Percentiles rank a stretch among this genome's conserved stretches.
These are phyloP conservation scores for Nestor notabilis DNA, from an alignment of 2,113 vertebrate genomes.

Conservation along the genomic window DNA sequence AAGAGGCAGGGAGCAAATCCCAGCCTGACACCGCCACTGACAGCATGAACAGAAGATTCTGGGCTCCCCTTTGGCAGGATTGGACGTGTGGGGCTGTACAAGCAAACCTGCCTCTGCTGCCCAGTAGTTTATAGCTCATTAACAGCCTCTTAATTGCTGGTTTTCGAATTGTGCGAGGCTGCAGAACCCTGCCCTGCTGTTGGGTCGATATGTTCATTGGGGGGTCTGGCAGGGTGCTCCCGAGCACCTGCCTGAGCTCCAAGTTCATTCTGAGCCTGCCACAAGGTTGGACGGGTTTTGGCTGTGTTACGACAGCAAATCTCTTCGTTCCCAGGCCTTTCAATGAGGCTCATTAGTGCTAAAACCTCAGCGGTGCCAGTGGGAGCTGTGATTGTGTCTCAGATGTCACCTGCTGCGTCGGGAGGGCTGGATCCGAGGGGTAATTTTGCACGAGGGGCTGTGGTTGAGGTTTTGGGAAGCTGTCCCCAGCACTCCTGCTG, in stretches of 20 bases:
- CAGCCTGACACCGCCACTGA: rapidly evolving
- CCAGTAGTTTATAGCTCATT: not conserved
- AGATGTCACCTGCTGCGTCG: rapidly evolving
- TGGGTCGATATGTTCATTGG: not conserved
- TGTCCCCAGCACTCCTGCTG: not conserved
- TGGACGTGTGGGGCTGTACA: rapidly evolving
- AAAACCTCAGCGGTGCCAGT: not conserved
- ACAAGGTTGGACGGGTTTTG: rapidly evolving
- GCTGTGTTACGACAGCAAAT: not conserved
- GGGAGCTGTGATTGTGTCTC: rapidly evolving
- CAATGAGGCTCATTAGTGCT: not conserved
- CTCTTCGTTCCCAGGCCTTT: not conserved
- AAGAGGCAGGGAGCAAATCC: not conserved
- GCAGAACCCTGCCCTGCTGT: not conserved
- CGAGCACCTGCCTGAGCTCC: not conserved
- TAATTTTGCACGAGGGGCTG: not conserved
- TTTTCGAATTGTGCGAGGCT: not conserved
- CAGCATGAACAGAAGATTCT: rapidly evolving
- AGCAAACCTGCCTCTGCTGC: not conserved
- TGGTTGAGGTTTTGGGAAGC: not conserved
- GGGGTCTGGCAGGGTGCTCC: not conserved
- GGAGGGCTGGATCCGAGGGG: not conserved
- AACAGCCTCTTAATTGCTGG: not conserved
- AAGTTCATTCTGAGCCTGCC: not conserved
- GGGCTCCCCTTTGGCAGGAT: not conserved